Conservation (phyloP, 2,888 invertebrate genomes). For the Hyalella azteca region DNA sequence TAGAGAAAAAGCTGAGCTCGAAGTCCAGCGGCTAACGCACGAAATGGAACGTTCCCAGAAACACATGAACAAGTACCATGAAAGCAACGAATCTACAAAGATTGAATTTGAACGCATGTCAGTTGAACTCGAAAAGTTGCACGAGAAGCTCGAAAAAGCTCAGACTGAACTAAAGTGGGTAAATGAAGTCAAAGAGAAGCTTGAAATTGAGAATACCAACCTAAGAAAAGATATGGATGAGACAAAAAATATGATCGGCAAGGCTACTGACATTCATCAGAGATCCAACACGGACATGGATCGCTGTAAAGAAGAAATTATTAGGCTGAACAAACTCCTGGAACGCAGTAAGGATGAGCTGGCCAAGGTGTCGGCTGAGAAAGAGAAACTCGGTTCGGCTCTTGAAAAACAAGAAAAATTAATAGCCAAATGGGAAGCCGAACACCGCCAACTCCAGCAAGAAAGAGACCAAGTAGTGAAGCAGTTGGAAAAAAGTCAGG, state of each 20-base stretch:
- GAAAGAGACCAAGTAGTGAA: slow-evolving; percentile 86
- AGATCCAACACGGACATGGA: slow-evolving; percentile 68
- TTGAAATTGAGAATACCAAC: slow-evolving; percentile 59
- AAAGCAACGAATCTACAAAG: slow-evolving; percentile 80
- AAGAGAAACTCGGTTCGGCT: slow-evolving; percentile 72
- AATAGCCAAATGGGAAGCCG: slow-evolving; percentile 81
- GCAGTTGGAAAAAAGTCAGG: slow-evolving; percentile 89
- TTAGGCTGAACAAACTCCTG: slow-evolving; percentile 64
- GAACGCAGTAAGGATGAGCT: slow-evolving; percentile 67
- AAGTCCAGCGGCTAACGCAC: slow-evolving; percentile 59
- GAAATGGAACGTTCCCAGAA: slow-evolving; percentile 77
- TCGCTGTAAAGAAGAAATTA: slow-evolving; percentile 75
- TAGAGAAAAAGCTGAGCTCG: slow-evolving; percentile 57
- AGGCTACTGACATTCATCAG: slow-evolving; percentile 68
- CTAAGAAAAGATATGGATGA: slow-evolving; percentile 58
- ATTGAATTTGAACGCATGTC: slow-evolving; percentile 86
- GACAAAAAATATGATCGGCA: slow-evolving; percentile 69
- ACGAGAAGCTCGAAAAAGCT: slow-evolving; percentile 78
- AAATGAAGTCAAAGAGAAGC: slow-evolving; percentile 68
- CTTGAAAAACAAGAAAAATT: slow-evolving; percentile 84
- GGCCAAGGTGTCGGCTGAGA: slow-evolving; percentile 52
- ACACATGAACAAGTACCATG: slow-evolving; percentile 81
- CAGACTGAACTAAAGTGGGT: slow-evolving; percentile 66
- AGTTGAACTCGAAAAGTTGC: slow-evolving; percentile 79
- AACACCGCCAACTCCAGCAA: slow-evolving; percentile 82